Evolutionary conservation across 2,113 vertebrate genomes (phyloP).

Genomic region (Carassius gibelio): DNA sequence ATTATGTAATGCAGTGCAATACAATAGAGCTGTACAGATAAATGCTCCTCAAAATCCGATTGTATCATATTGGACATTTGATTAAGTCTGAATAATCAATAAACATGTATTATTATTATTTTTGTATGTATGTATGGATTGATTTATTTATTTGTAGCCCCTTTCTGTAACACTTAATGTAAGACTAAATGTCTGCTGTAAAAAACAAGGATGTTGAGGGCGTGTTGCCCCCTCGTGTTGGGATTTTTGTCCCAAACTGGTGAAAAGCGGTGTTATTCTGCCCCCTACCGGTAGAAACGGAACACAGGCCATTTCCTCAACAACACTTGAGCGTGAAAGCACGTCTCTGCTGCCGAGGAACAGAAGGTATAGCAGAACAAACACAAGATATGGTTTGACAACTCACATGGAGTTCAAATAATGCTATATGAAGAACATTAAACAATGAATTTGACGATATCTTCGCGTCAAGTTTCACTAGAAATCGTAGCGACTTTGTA

Average conservation of each 20-base stretch:
- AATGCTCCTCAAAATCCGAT: not conserved
- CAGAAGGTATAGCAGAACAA: not conserved
- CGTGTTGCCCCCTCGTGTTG: not conserved
- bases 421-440: not conserved
- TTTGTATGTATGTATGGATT: no score
- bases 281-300: not conserved
- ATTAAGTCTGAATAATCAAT: no score
- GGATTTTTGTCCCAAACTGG: not conserved
- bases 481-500: not conserved
- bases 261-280: constrained; percentile 9
- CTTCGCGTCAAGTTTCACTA: not conserved
- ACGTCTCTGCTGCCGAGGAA: not conserved
- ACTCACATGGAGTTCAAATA: not conserved
- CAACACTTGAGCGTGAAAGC: not conserved
- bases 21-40: no score
- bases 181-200: not conserved
- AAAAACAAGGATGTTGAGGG: no score
- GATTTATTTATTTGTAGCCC: no score
- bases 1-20: no score
- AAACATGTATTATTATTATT: no score
- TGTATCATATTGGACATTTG: not conserved
- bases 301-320: not conserved
- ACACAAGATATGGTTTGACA: not conserved
- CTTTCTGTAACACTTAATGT: not conserved
- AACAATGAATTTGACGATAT: not conserved